Percentiles rank a stretch among this genome's conserved stretches.
Conservation (phyloP, 2,113 vertebrate species). For the Lucifuga dentata region DNA sequence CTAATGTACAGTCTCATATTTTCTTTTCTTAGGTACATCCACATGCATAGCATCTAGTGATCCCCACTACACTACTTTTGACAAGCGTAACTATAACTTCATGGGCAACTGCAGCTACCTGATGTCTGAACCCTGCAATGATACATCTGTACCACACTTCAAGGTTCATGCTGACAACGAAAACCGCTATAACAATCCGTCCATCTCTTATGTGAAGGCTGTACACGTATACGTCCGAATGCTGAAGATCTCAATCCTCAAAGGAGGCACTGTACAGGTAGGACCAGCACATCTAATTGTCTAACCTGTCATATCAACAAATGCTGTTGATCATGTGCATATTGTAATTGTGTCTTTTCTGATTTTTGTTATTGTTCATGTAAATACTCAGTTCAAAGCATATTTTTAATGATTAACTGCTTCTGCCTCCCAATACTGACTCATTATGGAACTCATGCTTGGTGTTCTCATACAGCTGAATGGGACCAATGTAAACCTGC, state of each 20-base stretch:
- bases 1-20: neutral
- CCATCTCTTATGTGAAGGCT: conserved; percentile 81
- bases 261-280: conserved; percentile 82
- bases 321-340: no score
- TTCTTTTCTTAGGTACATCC: conserved; percentile 62
- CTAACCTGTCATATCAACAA: no score
- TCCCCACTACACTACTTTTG: conserved; percentile 85
- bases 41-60: conserved; percentile 78
- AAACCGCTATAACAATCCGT: conserved; percentile 74
- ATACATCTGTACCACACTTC: conserved; percentile 68
- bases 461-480: conserved; percentile 61
- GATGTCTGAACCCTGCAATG: conserved; percentile 78
- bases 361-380: no score
- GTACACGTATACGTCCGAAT: conserved; percentile 76
- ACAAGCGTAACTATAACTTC: conserved; percentile 78
- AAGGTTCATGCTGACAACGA: conserved; percentile 82
- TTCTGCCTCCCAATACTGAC: neutral
- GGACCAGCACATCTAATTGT: no score
- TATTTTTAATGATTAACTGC: neutral
- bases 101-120: conserved; percentile 86
- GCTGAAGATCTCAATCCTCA: conserved; percentile 81
- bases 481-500: conserved; percentile 69
- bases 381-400: no score
- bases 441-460: neutral
- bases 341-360: no score